Evolutionary conservation across 2,113 vertebrate species (phyloP), one percentile per base, ranked within the genome.

Genomic region (Mustela nigripes): DNA sequence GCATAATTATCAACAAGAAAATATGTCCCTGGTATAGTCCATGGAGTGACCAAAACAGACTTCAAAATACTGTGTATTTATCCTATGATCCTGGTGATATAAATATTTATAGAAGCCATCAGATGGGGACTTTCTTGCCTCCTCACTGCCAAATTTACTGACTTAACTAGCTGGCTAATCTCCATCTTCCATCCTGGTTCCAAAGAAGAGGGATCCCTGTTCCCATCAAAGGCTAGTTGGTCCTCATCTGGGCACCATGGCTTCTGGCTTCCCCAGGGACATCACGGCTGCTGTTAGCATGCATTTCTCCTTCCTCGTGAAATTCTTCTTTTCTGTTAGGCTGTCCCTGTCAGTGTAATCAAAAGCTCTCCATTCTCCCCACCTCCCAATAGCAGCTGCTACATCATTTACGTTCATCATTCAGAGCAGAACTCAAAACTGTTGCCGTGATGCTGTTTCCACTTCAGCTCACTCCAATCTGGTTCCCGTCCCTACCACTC

Each of bases 151-250:
- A 50, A 26, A 58, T 58, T 73, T 16, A 31, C 7, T 42, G 81
- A 62, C 8, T 65, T 73, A 36, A 42, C 2, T 33, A 45, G 12
- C 19, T 48, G 10, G 11, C 1, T 31, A 2, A 22, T 92, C 56
- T 62, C 5, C 48, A 14, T 85, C 50, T 93, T 84, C 26, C 36
- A n/a, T 7, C 5, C 1, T 31, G 33, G 15, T 22, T 84, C 71
- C 33, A 36, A 91, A n/a, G 79, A 63, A 78, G n/a, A 86, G 26
- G 28, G 7, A 9, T 65, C 42, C 2, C 1, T 11, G 4, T 18
- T 58, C 42, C 11, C 1, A 0, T 6, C 56, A 42, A 69, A 48
- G 56, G 14, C 18, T 0, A 0, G 24, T 48, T 12, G 5, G 12
- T 60, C 31, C 19, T 9, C 21, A 9, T 71, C 86, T 81, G n/a